phyloP scores from a whole-genome alignment of 2,888 invertebrate genomes.

The Neelides folsomi region DNA sequence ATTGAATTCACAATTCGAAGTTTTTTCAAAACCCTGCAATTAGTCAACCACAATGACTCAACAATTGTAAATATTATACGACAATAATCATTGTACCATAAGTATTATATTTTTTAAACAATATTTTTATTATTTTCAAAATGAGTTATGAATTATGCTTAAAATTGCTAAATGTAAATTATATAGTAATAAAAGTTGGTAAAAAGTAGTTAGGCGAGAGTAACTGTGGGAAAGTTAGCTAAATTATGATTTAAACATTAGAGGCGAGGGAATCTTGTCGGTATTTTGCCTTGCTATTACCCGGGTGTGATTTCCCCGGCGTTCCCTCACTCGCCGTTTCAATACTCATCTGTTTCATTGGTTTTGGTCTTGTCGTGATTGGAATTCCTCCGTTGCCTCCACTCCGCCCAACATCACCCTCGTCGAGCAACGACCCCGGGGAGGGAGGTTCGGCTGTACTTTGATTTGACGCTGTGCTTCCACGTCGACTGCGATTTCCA shows the following conservation, averaged over 20 bases:
- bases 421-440: background rate
- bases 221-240: background rate
- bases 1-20: too few relatives aligned
- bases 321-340: slow-evolving; percentile 5
- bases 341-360: slow-evolving; percentile 7
- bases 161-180: background rate
- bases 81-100: too few relatives aligned
- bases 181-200: too few relatives aligned
- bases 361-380: slow-evolving; percentile 6
- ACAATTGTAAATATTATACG: too few relatives aligned
- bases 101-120: too few relatives aligned
- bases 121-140: too few relatives aligned
- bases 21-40: too few relatives aligned
- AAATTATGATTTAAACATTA: slow-evolving; percentile 4
- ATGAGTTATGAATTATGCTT: slow-evolving; percentile 2
- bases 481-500: slow-evolving; percentile 23
- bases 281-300: slow-evolving; percentile 14
- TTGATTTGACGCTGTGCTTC: slow-evolving; percentile 23
- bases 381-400: slow-evolving; percentile 4
- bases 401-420: slow-evolving; percentile 1
- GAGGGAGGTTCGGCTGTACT: slow-evolving; percentile 14
- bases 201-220: too few relatives aligned
- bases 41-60: too few relatives aligned
- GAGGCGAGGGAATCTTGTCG: slow-evolving; percentile 26
- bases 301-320: slow-evolving; percentile 9